Evolutionary conservation across 2,113 vertebrate species (phyloP), one percentile per base, ranked within the genome.

Genomic region (Zosterops borbonicus): DNA sequence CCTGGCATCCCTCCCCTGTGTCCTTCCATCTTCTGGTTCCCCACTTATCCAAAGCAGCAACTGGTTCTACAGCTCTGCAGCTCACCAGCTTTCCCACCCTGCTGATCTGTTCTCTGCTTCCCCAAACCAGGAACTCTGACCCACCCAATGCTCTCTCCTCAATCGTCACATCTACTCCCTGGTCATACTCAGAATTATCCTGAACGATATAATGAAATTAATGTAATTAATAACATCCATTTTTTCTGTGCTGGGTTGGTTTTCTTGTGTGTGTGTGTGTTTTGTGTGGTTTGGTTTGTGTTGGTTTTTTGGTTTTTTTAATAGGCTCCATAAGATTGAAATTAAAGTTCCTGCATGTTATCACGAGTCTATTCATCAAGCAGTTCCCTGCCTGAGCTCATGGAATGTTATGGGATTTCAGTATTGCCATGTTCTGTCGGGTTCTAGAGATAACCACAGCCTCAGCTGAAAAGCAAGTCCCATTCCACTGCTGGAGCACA

Each of bases 361-460:
- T 67, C n/a, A 11, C 4, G 12, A 47, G 31, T 47, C 21, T 42
- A 2, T 53, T 87, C 2, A 37, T 63, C 47, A 18, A 6, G 47
- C 24, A 9, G 16, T 65, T 92, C 77, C n/a, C 53, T 78, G 41
- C 17, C 58, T 49, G 58, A 37, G 44, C 46, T 64, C 37, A 2
- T 5, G 69, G 15, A 64, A 59, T 31, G 21, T 47, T 73, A 4
- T 2, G 41, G 25, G 31, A 41, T 74, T 59, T 74, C 37, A 50
- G 41, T 11, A 6, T 12, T 50, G 42, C 65, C 39, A 18, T 11
- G 19, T 16, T 69, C 41, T 76, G 25, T 35, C 0, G 0, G 29
- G 31, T 37, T 24, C 49, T 28, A 18, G 65, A 47, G 35, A 31
- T 42, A 80, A 70, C 41, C 21, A 13, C 4, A 24, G 49, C 37